phyloP scores from a whole-genome alignment of 2,113 vertebrate species.

The Struthidea cinerea region DNA sequence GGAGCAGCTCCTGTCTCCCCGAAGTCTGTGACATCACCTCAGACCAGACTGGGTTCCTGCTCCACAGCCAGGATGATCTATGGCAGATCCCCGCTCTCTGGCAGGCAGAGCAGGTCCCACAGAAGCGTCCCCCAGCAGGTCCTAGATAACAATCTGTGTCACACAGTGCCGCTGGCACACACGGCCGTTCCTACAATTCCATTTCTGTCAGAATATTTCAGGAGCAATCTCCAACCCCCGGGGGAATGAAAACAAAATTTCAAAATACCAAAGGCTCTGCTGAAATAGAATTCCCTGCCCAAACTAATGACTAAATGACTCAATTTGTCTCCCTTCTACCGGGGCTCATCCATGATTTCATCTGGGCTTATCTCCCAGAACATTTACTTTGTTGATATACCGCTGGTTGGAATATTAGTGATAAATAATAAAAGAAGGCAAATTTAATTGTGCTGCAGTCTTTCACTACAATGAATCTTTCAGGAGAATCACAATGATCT shows the following conservation, averaged over 20 bases:
- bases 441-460: not conserved
- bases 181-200: not conserved
- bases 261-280: not conserved
- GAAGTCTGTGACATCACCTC: rapidly evolving
- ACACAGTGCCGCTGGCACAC: not conserved
- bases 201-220: not conserved
- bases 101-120: not conserved
- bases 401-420: not conserved
- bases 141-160: rapidly evolving
- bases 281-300: not conserved
- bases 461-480: not conserved
- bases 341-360: not conserved
- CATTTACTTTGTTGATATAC: not conserved
- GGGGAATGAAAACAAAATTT: not conserved
- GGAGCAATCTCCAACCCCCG: not conserved
- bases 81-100: not conserved
- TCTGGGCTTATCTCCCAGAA: not conserved
- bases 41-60: rapidly evolving
- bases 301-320: not conserved
- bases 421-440: not conserved
- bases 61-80: no score
- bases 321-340: not conserved
- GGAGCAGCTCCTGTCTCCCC: not conserved
- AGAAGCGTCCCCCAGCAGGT: not conserved
- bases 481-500: not conserved